Percentiles rank a stretch among this genome's conserved stretches.
Evolutionary conservation across 2,113 vertebrate genomes (phyloP).

Genomic region (Madoqua kirkii): DNA sequence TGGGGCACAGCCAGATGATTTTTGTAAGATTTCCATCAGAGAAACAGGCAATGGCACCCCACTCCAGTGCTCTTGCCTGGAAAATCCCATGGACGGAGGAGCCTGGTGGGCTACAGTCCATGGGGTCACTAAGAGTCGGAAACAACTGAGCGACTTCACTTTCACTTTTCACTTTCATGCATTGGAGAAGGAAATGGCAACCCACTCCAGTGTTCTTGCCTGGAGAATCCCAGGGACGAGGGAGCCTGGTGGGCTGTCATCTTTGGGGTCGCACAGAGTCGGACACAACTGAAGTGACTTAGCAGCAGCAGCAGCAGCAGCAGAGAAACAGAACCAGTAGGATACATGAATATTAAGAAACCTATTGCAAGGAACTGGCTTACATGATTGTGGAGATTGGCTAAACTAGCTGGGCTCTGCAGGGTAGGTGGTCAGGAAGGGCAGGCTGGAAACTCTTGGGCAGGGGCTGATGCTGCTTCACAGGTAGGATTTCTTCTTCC

Average conservation of each 20-base stretch:
- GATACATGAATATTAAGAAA: background rate
- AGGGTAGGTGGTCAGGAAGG: background rate
- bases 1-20: background rate
- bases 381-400: background rate
- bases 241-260: too few species aligned
- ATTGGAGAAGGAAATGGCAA: too few species aligned
- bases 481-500: background rate
- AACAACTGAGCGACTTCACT: too few species aligned
- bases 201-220: too few species aligned
- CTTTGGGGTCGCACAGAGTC: accelerated
- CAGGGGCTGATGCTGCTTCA: background rate
- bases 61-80: too few species aligned
- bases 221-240: accelerated
- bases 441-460: background rate
- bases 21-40: background rate
- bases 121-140: accelerated
- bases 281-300: too few species aligned
- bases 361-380: background rate
- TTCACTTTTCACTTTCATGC: too few species aligned
- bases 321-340: background rate
- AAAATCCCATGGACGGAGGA: too few species aligned
- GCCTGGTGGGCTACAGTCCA: too few species aligned
- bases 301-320: too few species aligned
- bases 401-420: background rate
- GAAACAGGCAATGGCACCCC: background rate